Evolutionary conservation across 2,888 invertebrate genomes (phyloP), one percentile per base, ranked within the genome.

Genomic region (Heliconius ismenius): DNA sequence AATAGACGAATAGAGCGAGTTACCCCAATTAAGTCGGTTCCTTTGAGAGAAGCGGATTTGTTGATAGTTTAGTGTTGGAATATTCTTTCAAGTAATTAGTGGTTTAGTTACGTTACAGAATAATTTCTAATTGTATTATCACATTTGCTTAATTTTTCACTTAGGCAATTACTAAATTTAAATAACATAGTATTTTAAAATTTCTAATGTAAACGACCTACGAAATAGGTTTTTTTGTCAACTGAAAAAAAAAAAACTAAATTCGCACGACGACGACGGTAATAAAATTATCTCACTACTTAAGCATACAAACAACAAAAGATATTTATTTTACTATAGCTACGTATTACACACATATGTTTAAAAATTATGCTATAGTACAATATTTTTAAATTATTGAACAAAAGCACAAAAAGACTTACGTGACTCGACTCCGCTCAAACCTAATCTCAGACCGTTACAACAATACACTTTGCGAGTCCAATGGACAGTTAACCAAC

Each of bases 1-100:
- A 76, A 80, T 70, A 74, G 39, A 74, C 74, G 43, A 77, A 69
- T 64, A 77, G 49, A 58, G 43, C 67, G 43, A 76, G 39, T 72
- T 78, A 67, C 62, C 76, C 75, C 78, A 76, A 80, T 79, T 81
- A 75, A 75, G 67, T 72, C 65, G 73, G 78, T 78, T 77, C 24
- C 67, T 78, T 69, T 77, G 54, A 63, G 43, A 74, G 28, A 67
- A 73, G 74, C 74, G 64, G 74, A 74, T 65, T 76, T 67, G 26
- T 60, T 64, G 74, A 49, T 76, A 32, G 65, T 39, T 26, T 9
- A 9, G n/a, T 58, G n/a, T 24, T 24, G 24, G 18, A 15, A 62
- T 60, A 39, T 72, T 69, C 49, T 54, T 58, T 39, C 36, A 62
- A 36, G 18, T 60, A 18, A 58, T 24, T 24, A 62, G 7, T 39